Evolutionary conservation across 2,888 invertebrate species (phyloP).

Genomic region (Bibio marci): DNA sequence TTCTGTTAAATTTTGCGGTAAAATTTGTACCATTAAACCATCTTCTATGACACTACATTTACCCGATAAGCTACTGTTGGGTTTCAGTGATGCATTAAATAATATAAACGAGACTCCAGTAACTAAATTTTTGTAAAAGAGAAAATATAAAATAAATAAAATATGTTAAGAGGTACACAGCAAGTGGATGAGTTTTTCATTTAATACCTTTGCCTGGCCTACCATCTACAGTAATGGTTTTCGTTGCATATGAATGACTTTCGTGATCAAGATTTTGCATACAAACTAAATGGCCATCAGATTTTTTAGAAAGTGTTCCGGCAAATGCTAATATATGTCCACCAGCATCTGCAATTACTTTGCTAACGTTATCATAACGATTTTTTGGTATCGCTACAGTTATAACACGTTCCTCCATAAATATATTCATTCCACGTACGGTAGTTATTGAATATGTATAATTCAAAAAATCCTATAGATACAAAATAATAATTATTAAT

Average conservation of each 20-base stretch:
- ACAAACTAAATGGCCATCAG: constrained; percentile 77
- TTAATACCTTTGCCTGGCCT: constrained; percentile 52
- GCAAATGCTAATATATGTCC: constrained; percentile 74
- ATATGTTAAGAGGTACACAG: constrained; percentile 17
- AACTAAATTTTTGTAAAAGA: too few species aligned
- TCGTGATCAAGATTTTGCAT: constrained; percentile 53
- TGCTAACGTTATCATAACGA: constrained; percentile 53
- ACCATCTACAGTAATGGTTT: constrained; percentile 73
- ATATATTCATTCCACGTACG: constrained; percentile 59
- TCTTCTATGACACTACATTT: constrained; percentile 80
- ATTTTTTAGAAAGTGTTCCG: constrained; percentile 57
- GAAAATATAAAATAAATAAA: too few species aligned
- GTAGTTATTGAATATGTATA: constrained; percentile 63
- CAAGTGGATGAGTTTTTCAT: not conserved
- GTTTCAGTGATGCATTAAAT: constrained; percentile 70
- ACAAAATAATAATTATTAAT: too few species aligned
- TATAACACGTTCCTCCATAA: constrained; percentile 67
- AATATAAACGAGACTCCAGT: constrained; percentile 86
- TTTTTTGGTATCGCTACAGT: constrained; percentile 59
- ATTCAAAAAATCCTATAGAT: constrained; percentile 72
- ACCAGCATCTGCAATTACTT: constrained; percentile 60
- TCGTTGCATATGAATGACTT: constrained; percentile 65
- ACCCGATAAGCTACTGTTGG: constrained; percentile 56
- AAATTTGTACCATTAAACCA: constrained; percentile 71
- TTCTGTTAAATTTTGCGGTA: constrained; percentile 47